phyloP scores from a whole-genome alignment of 1,140 invertebrate species.

The Drosophila micromelanica region DNA sequence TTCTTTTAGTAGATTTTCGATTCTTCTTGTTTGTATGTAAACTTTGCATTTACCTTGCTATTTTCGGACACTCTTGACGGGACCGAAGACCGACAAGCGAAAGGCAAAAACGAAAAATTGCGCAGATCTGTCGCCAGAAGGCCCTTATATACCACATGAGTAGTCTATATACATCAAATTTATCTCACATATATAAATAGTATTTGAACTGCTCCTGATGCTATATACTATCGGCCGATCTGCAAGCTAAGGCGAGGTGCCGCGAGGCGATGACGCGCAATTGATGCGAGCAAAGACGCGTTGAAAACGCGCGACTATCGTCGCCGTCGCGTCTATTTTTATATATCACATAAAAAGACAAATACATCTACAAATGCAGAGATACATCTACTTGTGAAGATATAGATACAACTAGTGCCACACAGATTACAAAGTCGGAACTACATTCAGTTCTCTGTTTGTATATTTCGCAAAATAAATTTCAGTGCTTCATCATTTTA shows the following conservation, averaged over 20 bases:
- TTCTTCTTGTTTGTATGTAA: slow-evolving; percentile 50
- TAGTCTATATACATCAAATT: slow-evolving; percentile 23
- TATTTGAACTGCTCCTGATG: slow-evolving; percentile 50
- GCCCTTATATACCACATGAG: slow-evolving; percentile 64
- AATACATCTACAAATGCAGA: slow-evolving; percentile 36
- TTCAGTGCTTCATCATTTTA: slow-evolving; percentile 61
- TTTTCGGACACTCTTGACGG: slow-evolving; percentile 78
- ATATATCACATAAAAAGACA: slow-evolving; percentile 51
- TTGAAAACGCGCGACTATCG: slow-evolving; percentile 60
- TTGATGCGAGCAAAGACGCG: slow-evolving; percentile 78
- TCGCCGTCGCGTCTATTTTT: slow-evolving; percentile 69
- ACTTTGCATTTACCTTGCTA: slow-evolving; percentile 74
- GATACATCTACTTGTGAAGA: slow-evolving; percentile 17
- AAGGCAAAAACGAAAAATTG: slow-evolving; percentile 69
- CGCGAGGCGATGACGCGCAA: slow-evolving; percentile 71
- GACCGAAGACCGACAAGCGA: slow-evolving; percentile 66
- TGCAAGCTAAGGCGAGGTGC: slow-evolving; percentile 8
- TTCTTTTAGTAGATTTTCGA: slow-evolving; percentile 44
- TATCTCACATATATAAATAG: slow-evolving; percentile 66
- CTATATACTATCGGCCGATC: slow-evolving; percentile 52
- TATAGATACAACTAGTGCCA: slow-evolving; percentile 42
- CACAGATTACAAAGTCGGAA: slow-evolving; percentile 36
- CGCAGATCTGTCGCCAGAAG: slow-evolving; percentile 76
- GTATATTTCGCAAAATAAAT: slow-evolving; percentile 75
- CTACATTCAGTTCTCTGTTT: slow-evolving; percentile 39